Evolutionary conservation across 1,140 invertebrate genomes (phyloP).

Genomic region (Bactericera cockerelli): DNA sequence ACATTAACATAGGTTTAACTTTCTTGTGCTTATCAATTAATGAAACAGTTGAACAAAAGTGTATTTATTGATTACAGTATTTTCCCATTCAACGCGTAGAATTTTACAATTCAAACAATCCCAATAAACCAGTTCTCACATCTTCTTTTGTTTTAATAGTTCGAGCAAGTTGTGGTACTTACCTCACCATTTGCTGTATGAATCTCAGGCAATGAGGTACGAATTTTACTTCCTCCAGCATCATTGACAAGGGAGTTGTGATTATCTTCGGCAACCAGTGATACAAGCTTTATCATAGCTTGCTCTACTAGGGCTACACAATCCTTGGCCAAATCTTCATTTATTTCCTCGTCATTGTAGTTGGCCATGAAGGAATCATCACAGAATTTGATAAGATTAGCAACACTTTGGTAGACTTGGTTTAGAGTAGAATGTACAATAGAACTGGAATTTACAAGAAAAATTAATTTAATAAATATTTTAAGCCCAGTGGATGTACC

Average conservation of each 20-base stretch:
- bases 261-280: background rate
- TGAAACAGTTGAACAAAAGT: too few relatives aligned
- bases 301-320: background rate
- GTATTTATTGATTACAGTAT: too few relatives aligned
- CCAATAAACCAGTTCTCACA: too few relatives aligned
- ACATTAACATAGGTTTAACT: too few relatives aligned
- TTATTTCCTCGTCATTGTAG: background rate
- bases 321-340: background rate
- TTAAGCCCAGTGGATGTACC: too few relatives aligned
- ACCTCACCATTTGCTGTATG: too few relatives aligned
- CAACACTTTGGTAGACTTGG: slow-evolving; percentile 65
- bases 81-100: too few relatives aligned
- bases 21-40: too few relatives aligned
- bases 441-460: slow-evolving; percentile 31
- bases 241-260: background rate
- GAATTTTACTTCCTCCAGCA: background rate
- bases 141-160: too few relatives aligned
- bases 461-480: too few relatives aligned
- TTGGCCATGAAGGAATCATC: slow-evolving; percentile 54
- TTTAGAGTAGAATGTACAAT: slow-evolving; percentile 58
- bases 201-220: background rate
- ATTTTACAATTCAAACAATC: too few relatives aligned
- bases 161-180: too few relatives aligned
- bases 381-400: slow-evolving; percentile 68
- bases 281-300: background rate